A percentile compares a stretch with the other conserved stretches of the same genome.
These are phyloP conservation scores for Periplaneta americana DNA, from an alignment of 1,140 invertebrate genomes.

Conservation along the genomic window DNA sequence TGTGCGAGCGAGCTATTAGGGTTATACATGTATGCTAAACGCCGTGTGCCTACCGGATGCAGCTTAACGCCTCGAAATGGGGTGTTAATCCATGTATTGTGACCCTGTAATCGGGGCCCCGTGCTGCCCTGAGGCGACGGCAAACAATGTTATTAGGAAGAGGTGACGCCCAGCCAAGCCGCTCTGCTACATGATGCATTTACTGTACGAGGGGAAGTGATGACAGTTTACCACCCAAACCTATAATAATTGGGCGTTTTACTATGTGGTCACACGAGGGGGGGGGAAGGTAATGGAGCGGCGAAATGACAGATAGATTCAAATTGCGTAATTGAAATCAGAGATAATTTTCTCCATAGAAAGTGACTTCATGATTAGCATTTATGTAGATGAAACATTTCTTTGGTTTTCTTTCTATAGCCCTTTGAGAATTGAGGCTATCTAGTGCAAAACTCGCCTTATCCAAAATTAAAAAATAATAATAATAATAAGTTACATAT, in stretches of 20 bases:
- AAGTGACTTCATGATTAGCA: too few relatives aligned
- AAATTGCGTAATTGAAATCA: too few relatives aligned
- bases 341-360: too few relatives aligned
- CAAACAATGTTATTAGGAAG: constrained; percentile 1
- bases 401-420: too few relatives aligned
- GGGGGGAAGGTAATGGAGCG: background rate
- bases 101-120: background rate
- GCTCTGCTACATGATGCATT: background rate
- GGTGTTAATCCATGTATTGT: constrained; percentile 3
- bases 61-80: background rate
- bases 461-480: too few relatives aligned
- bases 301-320: too few relatives aligned
- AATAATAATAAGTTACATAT: too few relatives aligned
- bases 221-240: background rate
- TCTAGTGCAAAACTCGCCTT: too few relatives aligned
- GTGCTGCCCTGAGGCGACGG: background rate
- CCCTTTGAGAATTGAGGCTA: too few relatives aligned
- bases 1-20: background rate
- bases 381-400: too few relatives aligned
- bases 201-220: background rate
- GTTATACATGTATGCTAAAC: background rate
- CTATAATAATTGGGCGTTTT: background rate
- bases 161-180: background rate
- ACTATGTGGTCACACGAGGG: background rate
- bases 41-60: background rate